Base-by-base conservation (phyloP, 2,888 invertebrate species). In the Automeris io region DNA sequence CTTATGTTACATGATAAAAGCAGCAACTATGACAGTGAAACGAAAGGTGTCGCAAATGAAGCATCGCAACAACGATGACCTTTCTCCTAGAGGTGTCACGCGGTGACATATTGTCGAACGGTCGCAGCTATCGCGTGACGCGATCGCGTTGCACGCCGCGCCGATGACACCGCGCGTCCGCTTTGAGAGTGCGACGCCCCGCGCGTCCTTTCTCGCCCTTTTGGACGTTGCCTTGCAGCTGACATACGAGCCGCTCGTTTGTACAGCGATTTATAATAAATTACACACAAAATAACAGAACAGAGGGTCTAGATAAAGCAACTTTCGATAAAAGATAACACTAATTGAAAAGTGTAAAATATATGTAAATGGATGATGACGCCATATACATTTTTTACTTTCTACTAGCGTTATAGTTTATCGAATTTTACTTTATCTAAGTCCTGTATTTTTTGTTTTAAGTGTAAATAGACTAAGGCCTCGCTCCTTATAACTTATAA, bases 141-240 rank as follows among this genome's bases (percentile, higher is more conserved):
- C 47, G 53, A 53, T 51, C 41, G 49, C n/a, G n/a, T n/a, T n/a
- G n/a, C 41, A 37, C 40, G 42, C 43, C 12, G 25, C 13, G 12
- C 2, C 25, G 12, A 7, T 25, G 44, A 46, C 34, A 33, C 39
- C 35, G 45, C 41, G 45, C 51, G 47, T 47, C 49, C 59, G 52
- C 54, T 49, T 41, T 52, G 50, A 58, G 76, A 62, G 79, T 55
- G 68, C 79, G 76, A 61, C 68, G 80, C 48, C 74, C 81, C 64
- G 57, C 47, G 42, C 71, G 78, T 75, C 80, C 79, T 81, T 75
- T 47, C 53, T 58, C 70, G 78, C 73, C 81, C 81, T 81, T 55
- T 51, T 33, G 33, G 45, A 47, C 37, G 35, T 41, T 35, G 42
- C 42, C 35, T 34, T 29, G 19, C 18, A n/a, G 18, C 5, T 32